Percentiles rank a stretch among this genome's conserved stretches.
Conservation (phyloP, 92 coral and sea anemone species). For the Nematostella vectensis region DNA sequence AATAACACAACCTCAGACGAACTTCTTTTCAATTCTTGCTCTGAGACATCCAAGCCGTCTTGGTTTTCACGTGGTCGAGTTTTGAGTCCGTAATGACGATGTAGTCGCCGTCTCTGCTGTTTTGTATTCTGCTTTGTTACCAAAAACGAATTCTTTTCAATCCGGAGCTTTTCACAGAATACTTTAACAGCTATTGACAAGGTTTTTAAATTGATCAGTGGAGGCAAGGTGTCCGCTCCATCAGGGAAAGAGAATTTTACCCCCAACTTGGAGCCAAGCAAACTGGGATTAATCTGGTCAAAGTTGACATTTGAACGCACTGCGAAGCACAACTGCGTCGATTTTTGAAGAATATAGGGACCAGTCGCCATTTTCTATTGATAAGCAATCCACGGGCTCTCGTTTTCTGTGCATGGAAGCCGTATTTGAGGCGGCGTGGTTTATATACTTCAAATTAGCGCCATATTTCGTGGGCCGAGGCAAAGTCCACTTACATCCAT, state of each 20-base stretch:
- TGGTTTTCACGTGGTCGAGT: slow-evolving; percentile 14
- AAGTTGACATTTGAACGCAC: slow-evolving; percentile 85
- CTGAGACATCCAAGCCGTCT: slow-evolving; percentile 1
- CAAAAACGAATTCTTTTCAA: slow-evolving; percentile 33
- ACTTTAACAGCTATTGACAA: slow-evolving; percentile 61
- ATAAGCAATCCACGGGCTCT: not conserved
- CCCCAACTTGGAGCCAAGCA: slow-evolving; percentile 28
- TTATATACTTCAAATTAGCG: too few relatives aligned
- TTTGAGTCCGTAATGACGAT: slow-evolving; percentile 30
- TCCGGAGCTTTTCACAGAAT: slow-evolving; percentile 61
- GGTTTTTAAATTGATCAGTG: slow-evolving; percentile 61
- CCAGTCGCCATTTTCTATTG: slow-evolving; percentile 81
- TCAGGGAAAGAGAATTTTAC: slow-evolving; percentile 58
- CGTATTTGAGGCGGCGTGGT: too few relatives aligned
- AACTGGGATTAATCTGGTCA: slow-evolving; percentile 58
- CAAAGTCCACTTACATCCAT: too few relatives aligned
- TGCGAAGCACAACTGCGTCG: slow-evolving; percentile 83
- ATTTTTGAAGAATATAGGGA: slow-evolving; percentile 83
- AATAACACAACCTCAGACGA: slow-evolving; percentile 40
- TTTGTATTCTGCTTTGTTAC: slow-evolving; percentile 37
- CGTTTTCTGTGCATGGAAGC: too few relatives aligned
- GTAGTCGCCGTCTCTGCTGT: slow-evolving; percentile 21
- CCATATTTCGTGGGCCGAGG: too few relatives aligned
- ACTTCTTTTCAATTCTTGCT: not conserved
- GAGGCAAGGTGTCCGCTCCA: slow-evolving; percentile 61